phyloP scores from a whole-genome alignment of 2,797 vertebrate species.

The Pelodytes ibericus region DNA sequence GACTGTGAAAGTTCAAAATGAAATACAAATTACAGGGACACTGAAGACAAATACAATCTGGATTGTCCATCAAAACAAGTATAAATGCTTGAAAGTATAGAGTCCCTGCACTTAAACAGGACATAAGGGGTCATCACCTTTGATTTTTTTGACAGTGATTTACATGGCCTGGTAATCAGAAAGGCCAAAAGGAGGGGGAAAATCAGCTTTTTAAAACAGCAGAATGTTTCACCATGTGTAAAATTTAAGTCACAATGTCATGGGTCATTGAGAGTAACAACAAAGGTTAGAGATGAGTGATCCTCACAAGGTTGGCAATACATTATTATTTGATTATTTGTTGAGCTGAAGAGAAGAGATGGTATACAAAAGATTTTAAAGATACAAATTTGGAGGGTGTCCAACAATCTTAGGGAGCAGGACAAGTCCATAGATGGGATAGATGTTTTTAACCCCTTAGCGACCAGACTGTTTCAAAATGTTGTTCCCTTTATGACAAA shows the following conservation, averaged over 20 bases:
- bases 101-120: neutral
- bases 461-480: too few relatives aligned
- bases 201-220: slow-evolving; percentile 29
- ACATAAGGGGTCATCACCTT: slow-evolving; percentile 40
- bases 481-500: too few relatives aligned
- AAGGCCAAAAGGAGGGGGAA: slow-evolving; percentile 3
- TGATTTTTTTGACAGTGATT: slow-evolving; percentile 10
- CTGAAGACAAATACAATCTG: slow-evolving; percentile 8
- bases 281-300: slow-evolving; percentile 10
- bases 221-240: slow-evolving; percentile 37
- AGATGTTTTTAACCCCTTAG: too few relatives aligned
- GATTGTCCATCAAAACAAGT: slow-evolving; percentile 36
- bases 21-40: neutral
- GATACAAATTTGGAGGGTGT: too few relatives aligned
- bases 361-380: neutral
- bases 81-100: slow-evolving; percentile 2
- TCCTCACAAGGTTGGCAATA: slow-evolving; percentile 5
- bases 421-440: too few relatives aligned
- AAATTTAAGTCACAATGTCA: slow-evolving; percentile 46
- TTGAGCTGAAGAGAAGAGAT: neutral
- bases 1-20: neutral
- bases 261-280: slow-evolving; percentile 47
- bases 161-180: slow-evolving; percentile 20
- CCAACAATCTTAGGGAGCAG: too few relatives aligned
- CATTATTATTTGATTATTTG: neutral